Conservation (phyloP, 2,113 vertebrate genomes). For the Felis chaus region DNA sequence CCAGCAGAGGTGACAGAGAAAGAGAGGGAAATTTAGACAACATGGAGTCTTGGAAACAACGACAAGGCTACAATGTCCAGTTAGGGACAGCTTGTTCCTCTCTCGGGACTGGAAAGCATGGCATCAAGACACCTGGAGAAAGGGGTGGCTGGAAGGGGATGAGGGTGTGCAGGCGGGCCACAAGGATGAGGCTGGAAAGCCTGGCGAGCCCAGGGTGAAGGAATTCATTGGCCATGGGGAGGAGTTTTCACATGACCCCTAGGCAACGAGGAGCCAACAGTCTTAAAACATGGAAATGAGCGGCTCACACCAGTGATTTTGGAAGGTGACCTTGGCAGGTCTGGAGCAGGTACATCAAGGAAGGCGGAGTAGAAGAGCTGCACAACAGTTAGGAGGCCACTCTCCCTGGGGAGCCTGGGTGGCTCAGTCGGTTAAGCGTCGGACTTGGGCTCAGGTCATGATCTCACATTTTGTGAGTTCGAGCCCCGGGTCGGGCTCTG, state of each 20-base stretch:
- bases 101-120: neutral
- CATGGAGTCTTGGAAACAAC: neutral
- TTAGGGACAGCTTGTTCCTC: neutral
- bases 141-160: neutral
- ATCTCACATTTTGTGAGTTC: no score
- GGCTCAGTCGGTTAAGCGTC: no score
- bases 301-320: neutral
- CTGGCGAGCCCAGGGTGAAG: neutral
- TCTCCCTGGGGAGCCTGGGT: no score
- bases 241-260: neutral
- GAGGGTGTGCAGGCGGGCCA: no score
- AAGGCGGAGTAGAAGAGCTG: neutral
- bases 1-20: neutral
- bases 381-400: neutral
- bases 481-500: no score
- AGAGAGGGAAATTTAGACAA: neutral
- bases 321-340: neutral
- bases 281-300: neutral
- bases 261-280: no score
- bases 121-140: no score
- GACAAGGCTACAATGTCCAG: neutral
- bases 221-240: accelerated
- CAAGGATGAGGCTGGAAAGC: neutral
- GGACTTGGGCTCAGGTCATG: no score
- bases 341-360: neutral